Evolutionary conservation across 2,113 vertebrate species (phyloP).

Genomic region (Podiceps cristatus): DNA sequence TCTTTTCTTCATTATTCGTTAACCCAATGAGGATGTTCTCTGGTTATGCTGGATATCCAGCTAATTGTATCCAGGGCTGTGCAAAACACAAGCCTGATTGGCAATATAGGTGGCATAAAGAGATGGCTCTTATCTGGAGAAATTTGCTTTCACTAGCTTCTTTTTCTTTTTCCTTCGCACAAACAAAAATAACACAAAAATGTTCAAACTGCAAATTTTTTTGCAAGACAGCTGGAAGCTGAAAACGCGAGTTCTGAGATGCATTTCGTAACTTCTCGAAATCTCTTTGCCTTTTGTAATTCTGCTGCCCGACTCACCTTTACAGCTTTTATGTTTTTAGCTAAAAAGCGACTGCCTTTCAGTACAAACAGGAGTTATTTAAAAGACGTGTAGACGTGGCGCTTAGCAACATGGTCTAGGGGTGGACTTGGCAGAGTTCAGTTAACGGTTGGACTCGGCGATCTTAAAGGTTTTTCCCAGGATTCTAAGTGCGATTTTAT

Average conservation of each 20-base stretch:
- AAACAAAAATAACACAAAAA: not conserved
- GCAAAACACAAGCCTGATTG: not conserved
- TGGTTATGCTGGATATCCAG: not conserved
- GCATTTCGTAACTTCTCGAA: not conserved
- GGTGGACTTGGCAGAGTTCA: no score
- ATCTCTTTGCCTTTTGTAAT: not conserved
- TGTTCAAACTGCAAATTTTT: not conserved
- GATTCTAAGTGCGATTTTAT: not conserved
- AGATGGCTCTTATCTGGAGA: not conserved
- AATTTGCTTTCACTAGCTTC: not conserved
- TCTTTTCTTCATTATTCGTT: not conserved
- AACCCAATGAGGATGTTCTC: not conserved
- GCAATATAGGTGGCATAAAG: not conserved
- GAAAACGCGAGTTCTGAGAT: not conserved
- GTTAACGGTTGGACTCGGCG: not conserved
- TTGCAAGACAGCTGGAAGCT: not conserved
- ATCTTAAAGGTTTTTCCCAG: not conserved
- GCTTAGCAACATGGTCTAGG: not conserved
- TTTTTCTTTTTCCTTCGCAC: not conserved
- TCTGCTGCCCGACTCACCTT: not conserved
- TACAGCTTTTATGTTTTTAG: not conserved
- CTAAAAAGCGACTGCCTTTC: not conserved
- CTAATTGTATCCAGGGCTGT: not conserved
- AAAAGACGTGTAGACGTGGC: not conserved
- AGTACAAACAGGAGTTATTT: not conserved